Evolutionary conservation across 2,888 invertebrate species (phyloP), one percentile per base, ranked within the genome.

Genomic region (Dolichomitus sp.): DNA sequence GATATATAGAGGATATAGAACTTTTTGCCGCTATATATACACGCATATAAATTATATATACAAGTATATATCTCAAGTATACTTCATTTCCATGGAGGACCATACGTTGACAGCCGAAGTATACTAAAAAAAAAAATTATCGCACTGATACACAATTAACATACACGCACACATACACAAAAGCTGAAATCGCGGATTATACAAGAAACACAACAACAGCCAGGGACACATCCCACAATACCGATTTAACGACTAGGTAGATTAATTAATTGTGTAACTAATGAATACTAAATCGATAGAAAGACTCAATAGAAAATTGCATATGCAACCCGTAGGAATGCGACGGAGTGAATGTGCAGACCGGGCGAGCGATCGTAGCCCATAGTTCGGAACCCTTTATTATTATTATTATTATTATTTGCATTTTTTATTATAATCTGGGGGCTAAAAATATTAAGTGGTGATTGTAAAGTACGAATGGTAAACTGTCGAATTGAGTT

Each of bases 241-340:
- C 87, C 87, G 88, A 89, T 89, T 90, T 87, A 90, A 88, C 86
- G 88, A 89, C 85, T 91, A 91, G 89, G 84, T 89, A 87, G 87
- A 88, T 90, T 89, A 87, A 90, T 89, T 89, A 90, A 91, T 89
- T 88, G 87, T 91, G 86, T 89, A 89, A 91, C 88, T 91, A 90
- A 91, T 90, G 89, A 91, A 88, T 90, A 90, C 87, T 88, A 88
- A 90, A 90, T 87, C 87, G 87, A 79, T 89, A 88, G 89, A 12
- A 86, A 88, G 86, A 90, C 88, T 89, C 88, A 86, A 87, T 89
- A 90, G 89, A 82, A 87, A 91, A 91, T 90, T 88, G 87, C 89
- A 91, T 88, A 88, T 85, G 89, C 85, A 87, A 88, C 87, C 86
- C 88, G 89, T 90, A 89, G 91, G 84, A 89, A 86, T 87, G 90